Percentiles rank a stretch among this genome's conserved stretches.
These are phyloP conservation scores for Hirtodrosophila duncani DNA, from an alignment of 2,888 invertebrate genomes.

Conservation along the genomic window DNA sequence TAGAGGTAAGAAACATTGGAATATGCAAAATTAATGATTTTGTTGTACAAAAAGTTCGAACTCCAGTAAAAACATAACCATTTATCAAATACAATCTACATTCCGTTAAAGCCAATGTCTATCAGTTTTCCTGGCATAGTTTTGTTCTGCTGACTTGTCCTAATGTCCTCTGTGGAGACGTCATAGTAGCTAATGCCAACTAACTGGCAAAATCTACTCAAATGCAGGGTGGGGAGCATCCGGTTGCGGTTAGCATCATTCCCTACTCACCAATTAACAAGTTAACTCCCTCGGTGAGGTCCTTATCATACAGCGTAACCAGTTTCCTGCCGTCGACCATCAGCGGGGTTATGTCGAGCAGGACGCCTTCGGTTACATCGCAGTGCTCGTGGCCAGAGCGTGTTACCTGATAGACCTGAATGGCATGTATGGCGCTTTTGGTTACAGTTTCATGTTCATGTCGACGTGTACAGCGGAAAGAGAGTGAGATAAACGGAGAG, in stretches of 20 bases:
- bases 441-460: too few relatives aligned
- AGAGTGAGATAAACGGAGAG: background rate
- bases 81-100: too few relatives aligned
- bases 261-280: slow-evolving; percentile 83
- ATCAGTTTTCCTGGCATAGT: too few relatives aligned
- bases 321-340: slow-evolving; percentile 83
- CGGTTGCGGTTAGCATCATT: background rate
- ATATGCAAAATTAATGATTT: too few relatives aligned
- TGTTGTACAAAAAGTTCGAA: too few relatives aligned
- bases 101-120: too few relatives aligned
- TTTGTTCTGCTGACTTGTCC: too few relatives aligned
- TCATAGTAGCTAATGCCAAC: background rate
- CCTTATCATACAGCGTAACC: slow-evolving; percentile 86
- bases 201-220: background rate
- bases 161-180: too few relatives aligned
- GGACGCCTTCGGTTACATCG: slow-evolving; percentile 84
- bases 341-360: slow-evolving; percentile 84
- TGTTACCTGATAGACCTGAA: slow-evolving; percentile 85
- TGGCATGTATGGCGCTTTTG: slow-evolving; percentile 80
- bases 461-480: slow-evolving; percentile 28
- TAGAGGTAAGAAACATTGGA: too few relatives aligned
- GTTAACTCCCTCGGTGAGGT: slow-evolving; percentile 86
- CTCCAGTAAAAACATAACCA: too few relatives aligned
- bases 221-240: background rate
- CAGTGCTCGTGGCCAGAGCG: slow-evolving; percentile 85